phyloP scores from a whole-genome alignment of 2,888 invertebrate genomes.

The Globia sparganii region DNA sequence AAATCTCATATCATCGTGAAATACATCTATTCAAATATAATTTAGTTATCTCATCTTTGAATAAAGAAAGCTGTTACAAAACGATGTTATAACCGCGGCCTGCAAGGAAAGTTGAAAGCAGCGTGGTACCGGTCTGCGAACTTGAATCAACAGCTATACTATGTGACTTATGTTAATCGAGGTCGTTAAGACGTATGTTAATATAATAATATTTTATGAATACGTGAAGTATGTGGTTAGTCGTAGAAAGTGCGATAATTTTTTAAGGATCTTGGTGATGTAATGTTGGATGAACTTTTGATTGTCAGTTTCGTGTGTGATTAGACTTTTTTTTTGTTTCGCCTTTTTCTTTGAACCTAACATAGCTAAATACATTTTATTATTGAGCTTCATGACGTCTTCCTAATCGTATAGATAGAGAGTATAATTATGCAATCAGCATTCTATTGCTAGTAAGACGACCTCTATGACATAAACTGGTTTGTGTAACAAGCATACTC shows the following conservation, averaged over 20 bases:
- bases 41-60: conserved; percentile 83
- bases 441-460: background rate
- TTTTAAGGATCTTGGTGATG: conserved; percentile 47
- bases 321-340: background rate
- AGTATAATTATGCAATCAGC: conserved; percentile 3
- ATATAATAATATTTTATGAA: conserved; percentile 42
- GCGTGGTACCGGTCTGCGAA: conserved; percentile 80
- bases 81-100: conserved; percentile 81
- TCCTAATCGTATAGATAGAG: background rate
- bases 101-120: conserved; percentile 87
- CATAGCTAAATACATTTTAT: background rate
- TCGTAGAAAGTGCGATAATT: conserved; percentile 53
- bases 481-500: conserved; percentile 1
- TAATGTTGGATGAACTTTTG: conserved; percentile 11
- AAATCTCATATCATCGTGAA: conserved; percentile 48
- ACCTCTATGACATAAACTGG: conserved; percentile 7
- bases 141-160: conserved; percentile 74
- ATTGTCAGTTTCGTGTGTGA: conserved; percentile 10
- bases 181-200: conserved; percentile 60
- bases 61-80: conserved; percentile 85
- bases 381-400: background rate
- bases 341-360: background rate
- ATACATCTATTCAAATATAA: conserved; percentile 70
- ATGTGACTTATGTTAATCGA: conserved; percentile 71
- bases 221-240: conserved; percentile 31